Percentiles rank a stretch among this genome's conserved stretches.
Evolutionary conservation across 2,888 invertebrate genomes (phyloP).

Genomic region (Eumerus sabulonum): DNA sequence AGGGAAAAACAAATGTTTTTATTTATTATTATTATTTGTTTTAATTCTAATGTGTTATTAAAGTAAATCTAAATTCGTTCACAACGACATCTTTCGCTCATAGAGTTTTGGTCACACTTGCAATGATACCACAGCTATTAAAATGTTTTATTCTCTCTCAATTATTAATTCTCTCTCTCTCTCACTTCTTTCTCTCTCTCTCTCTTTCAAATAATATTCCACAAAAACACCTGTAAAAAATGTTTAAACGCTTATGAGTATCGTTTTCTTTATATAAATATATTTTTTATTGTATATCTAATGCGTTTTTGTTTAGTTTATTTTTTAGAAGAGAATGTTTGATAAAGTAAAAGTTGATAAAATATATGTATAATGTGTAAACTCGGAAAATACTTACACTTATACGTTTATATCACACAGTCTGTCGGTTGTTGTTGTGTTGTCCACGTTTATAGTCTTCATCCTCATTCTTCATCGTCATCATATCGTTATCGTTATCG

Average conservation of each 20-base stretch:
- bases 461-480: constrained; percentile 46
- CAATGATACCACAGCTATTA: constrained; percentile 68
- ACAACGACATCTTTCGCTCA: constrained; percentile 69
- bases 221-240: constrained; percentile 64
- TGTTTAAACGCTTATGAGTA: constrained; percentile 60
- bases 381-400: constrained; percentile 52
- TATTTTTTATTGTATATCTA: constrained; percentile 28
- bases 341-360: constrained; percentile 21
- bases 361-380: constrained; percentile 8
- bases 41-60: constrained; percentile 26
- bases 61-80: constrained; percentile 64
- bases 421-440: constrained; percentile 59
- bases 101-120: constrained; percentile 68
- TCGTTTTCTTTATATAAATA: constrained; percentile 37
- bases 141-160: constrained; percentile 15
- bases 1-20: constrained; percentile 46
- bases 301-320: constrained; percentile 21
- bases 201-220: constrained; percentile 53
- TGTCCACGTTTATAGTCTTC: constrained; percentile 46
- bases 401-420: constrained; percentile 61
- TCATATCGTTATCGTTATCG: constrained; percentile 36
- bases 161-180: constrained; percentile 26
- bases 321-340: constrained; percentile 35
- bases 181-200: neutral
- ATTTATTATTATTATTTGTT: constrained; percentile 10